Conservation (phyloP, 1,140 invertebrate genomes). For the Diachasma alloeum region DNA sequence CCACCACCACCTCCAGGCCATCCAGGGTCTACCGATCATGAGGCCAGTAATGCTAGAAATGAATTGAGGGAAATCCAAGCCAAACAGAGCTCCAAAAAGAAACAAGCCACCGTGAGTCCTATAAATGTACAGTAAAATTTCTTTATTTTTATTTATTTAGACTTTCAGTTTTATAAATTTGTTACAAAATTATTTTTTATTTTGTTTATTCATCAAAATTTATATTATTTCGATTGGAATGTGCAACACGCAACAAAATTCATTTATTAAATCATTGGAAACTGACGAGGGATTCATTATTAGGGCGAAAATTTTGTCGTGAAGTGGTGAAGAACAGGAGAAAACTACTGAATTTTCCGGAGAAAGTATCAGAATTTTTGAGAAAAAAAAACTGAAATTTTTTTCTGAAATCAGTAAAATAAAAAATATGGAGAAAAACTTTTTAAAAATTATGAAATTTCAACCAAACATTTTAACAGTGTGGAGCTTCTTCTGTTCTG, state of each 20-base stretch:
- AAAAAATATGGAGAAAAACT: too few species aligned
- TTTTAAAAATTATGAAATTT: too few species aligned
- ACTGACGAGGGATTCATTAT: too few species aligned
- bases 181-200: background rate
- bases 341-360: background rate
- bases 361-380: too few species aligned
- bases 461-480: too few species aligned
- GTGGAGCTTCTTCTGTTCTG: background rate
- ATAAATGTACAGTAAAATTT: constrained; percentile 60
- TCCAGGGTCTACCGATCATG: constrained; percentile 69
- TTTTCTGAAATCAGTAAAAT: too few species aligned
- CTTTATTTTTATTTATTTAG: constrained; percentile 41
- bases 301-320: background rate
- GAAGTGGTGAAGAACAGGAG: background rate
- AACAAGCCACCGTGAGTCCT: constrained; percentile 75
- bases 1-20: constrained; percentile 54
- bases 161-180: constrained; percentile 33
- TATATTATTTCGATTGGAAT: background rate
- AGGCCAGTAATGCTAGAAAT: constrained; percentile 74
- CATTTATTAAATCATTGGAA: too few species aligned
- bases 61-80: constrained; percentile 78
- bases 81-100: constrained; percentile 72
- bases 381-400: too few species aligned
- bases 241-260: background rate
- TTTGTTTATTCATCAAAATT: background rate